Base-by-base conservation (phyloP, 2,888 invertebrate genomes). In the Ferdinandea cuprea region DNA sequence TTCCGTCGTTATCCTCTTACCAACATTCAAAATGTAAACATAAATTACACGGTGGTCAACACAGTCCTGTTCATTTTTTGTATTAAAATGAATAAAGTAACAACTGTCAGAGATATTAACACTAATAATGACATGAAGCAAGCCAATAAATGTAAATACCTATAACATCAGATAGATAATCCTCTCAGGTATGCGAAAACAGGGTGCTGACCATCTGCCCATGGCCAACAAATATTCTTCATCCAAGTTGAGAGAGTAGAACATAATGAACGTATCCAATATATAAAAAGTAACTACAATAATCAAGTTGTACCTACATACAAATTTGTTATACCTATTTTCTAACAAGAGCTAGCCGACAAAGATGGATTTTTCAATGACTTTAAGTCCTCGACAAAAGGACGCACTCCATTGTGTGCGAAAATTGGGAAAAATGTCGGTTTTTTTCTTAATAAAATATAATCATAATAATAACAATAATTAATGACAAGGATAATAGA, bases 401-500 rank as follows among this genome's bases (percentile, higher is more conserved):
- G 50, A 58, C 9, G 19, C 19, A 8, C 15, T 17, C 50, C 11
- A 66, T 68, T 25, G 61, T 58, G 56, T 61, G 66, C 11, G 8
- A 63, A 54, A 48, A 65, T 42, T 58, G 13, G 25, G 13, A 32
- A 54, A 44, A 44, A 37, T 48, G 19, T 46, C 25, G 17, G 50
- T 65, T 37, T 66, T 37, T 66, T 66, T 46, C 32, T 63, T 17
- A 28, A 52, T 19, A 76, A 76, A 76, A 35, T 68, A 15, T 35
- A 78, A 68, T 68, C 61, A 73, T 63, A 83, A 83, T 72, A 83
- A 68, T 77, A 78, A 83, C 72, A 83, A 83, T 83, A 78, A 83
- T 83, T 83, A 83, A 83, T 78, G 83, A 83, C 72, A 83, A 83
- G 83, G 83, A 83, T 83, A 83, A 83, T 83, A 72, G 78, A 83